Base-by-base conservation (phyloP, 2,888 invertebrate species). In the Tenodera sinensis region DNA sequence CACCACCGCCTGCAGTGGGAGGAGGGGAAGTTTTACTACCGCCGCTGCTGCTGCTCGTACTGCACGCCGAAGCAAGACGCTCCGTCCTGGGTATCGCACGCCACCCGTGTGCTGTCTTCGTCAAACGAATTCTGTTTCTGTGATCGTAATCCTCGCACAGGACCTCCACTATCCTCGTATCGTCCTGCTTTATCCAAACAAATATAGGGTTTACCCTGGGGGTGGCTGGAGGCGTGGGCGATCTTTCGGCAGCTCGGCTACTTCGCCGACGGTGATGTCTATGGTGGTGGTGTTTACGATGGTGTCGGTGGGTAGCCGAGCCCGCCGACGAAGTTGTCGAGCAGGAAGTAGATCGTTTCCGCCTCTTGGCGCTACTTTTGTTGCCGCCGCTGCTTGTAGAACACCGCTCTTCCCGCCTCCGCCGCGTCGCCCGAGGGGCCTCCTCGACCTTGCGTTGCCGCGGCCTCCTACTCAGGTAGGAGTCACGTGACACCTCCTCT, bases 61-160 rank as follows among this genome's bases (percentile, higher is more conserved):
- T 71, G 54, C 54, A 71, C 92, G 94, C 94, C 93, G 93, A 94
- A 93, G 92, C 89, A 42, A 91, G 90, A 28, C 93, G 95, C 93
- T 96, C 96, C 87, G 97, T 97, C 92, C 96, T 95, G 92, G 97
- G 97, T 93, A 96, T 96, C 90, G 97, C 97, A 90, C 96, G 95
- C 97, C 97, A 97, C 92, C 97, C 97, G 93, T 95, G 95, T 84
- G 96, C 95, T 30, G 97, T 97, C 93, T 97, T 97, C 91, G 97
- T 96, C 92, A 97, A 94, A 92, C 97, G 96, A 92, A 97, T 96
- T 90, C 97, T 96, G 94, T 97, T 97, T 90, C 97, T 94, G 93
- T 96, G 96, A 94, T 97, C 97, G 95, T 97, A 97, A 93, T 97
- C 97, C 93, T 97, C 97, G 94, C 97, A 97, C 93, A 96, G 96